Base-by-base conservation (phyloP, 1,140 invertebrate species). In the Anthonomus grandis region DNA sequence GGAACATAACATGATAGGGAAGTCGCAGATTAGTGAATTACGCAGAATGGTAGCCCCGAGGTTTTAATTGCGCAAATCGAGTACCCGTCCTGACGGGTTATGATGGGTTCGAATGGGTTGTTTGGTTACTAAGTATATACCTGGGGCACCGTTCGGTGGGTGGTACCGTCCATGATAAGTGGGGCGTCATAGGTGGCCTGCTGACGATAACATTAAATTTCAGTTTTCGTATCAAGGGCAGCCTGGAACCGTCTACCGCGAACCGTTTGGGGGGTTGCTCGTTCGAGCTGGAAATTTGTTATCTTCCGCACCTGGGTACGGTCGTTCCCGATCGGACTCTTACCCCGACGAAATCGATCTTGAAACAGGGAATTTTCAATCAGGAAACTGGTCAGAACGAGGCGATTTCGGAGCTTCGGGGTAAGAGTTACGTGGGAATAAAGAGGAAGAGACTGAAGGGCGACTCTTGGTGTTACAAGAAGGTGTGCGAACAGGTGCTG, bases 391-490 rank as follows among this genome's bases (percentile, higher is more conserved):
- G n/a, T n/a, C n/a, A n/a, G n/a, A 27, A 18, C n/a, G 17, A 3
- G 5, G n/a, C 1, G 2, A 46, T 6, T 38, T 4, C 21, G 1
- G 22, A n/a, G n/a, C n/a, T n/a, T n/a, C n/a, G n/a, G n/a, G 9
- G 46, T 39, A 24, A 27, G 9, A 64, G 70, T 66, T 56, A 4
- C 27, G 79, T 90, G 24, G 89, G 87, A 15, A 86, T 93, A 23
- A 76, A 83, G 58, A 77, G 90, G 31, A 92, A 91, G 67, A 73
- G 90, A 50, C 77, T 92, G 1, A 88, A 87, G 69, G 91, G 91
- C 2, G 87, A 93, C 70, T 82, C 85, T 2, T 93, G 90, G 89
- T 83, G 86, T 50, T 93, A 93, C 69, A 93, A 93, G 70, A 83
- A 81, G 55, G 80, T 91, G n/a, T 91, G 89, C 67, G 90, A 93